Percentiles rank a stretch among this genome's conserved stretches.
These are phyloP conservation scores for Solenopsis invicta DNA, from an alignment of 1,140 invertebrate species.

Conservation along the genomic window DNA sequence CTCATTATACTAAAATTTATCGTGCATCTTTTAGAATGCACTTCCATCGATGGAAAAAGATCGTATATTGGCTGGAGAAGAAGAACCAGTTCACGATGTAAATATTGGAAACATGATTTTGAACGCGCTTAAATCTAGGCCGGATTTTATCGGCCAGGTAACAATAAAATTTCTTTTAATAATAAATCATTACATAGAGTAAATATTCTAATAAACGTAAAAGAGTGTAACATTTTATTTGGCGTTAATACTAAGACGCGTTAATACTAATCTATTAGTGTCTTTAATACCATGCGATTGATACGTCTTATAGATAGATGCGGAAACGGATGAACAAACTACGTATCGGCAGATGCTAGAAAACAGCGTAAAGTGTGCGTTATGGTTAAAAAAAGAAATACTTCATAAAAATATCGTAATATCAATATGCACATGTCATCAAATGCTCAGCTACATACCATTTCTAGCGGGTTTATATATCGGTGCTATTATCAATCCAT, in stretches of 20 bases:
- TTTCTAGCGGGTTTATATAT: constrained; percentile 3
- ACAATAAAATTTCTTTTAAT: background rate
- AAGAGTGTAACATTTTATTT: background rate
- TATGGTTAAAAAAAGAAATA: background rate
- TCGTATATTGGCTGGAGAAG: background rate
- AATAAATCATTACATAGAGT: background rate
- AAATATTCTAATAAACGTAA: too few relatives aligned
- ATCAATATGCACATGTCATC: constrained; percentile 1
- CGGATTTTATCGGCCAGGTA: constrained; percentile 31
- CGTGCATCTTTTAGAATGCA: background rate
- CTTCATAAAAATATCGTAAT: background rate
- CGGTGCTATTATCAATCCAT: background rate
- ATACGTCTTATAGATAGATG: constrained; percentile 14
- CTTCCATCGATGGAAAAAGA: background rate
- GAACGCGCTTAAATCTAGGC: background rate
- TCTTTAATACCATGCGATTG: background rate
- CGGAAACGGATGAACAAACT: background rate
- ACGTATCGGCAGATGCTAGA: constrained; percentile 19
- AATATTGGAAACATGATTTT: constrained; percentile 4
- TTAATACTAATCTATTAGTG: background rate
- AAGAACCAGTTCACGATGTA: background rate
- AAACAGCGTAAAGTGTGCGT: constrained; percentile 12
- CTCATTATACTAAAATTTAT: background rate
- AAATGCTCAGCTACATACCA: background rate
- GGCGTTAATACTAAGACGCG: background rate